These are phyloP conservation scores for Nasonia oneida DNA, from an alignment of 2,888 invertebrate genomes.

Conservation along the genomic window DNA sequence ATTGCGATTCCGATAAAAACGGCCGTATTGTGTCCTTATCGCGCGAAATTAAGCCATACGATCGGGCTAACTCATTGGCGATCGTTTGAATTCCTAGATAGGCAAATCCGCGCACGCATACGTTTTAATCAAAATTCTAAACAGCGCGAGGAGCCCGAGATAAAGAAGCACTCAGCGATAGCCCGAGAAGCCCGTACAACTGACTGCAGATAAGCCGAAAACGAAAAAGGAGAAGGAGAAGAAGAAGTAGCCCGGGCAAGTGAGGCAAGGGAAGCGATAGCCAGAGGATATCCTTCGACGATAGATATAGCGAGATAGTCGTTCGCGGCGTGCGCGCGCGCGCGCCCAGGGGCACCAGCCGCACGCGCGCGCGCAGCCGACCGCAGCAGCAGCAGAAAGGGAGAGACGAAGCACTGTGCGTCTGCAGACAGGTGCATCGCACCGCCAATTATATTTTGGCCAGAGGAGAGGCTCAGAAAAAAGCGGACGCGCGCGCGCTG, in stretches of 20 bases:
- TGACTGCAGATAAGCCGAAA: neutral
- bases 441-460: slow-evolving; percentile 79
- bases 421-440: slow-evolving; percentile 78
- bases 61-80: neutral
- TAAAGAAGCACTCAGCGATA: slow-evolving; percentile 31
- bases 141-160: neutral
- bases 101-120: neutral
- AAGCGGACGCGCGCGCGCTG: slow-evolving; percentile 63
- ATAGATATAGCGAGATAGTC: slow-evolving; percentile 43
- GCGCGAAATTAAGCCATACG: neutral
- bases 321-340: neutral
- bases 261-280: neutral
- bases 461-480: slow-evolving; percentile 53
- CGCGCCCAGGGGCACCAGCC: slow-evolving; percentile 6
- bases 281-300: slow-evolving; percentile 12
- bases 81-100: neutral
- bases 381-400: slow-evolving; percentile 58
- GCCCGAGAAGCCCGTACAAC: neutral
- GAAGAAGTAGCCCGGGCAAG: neutral
- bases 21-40: too few species aligned
- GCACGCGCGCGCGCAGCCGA: neutral
- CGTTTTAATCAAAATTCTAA: slow-evolving; percentile 23
- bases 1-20: too few species aligned
- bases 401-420: slow-evolving; percentile 58
- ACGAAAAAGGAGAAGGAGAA: neutral